A percentile compares a stretch with the other conserved stretches of the same genome.
phyloP scores from a whole-genome alignment of 2,113 vertebrate species.

The Cyprinus carpio region DNA sequence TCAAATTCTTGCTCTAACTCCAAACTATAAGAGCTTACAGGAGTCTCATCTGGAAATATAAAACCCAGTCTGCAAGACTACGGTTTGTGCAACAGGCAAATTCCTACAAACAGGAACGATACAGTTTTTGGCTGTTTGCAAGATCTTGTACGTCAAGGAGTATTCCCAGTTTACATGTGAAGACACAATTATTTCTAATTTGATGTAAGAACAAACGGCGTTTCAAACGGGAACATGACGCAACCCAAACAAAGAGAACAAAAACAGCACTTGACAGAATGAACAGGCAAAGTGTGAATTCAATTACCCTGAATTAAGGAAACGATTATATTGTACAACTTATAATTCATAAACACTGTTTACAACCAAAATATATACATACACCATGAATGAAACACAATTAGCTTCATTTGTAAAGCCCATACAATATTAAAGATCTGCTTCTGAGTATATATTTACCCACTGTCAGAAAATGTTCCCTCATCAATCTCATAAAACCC shows the following conservation, averaged over 20 bases:
- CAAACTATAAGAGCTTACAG: slow-evolving; percentile 21
- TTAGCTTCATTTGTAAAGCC: slow-evolving; percentile 10
- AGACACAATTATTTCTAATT: slow-evolving; percentile 15
- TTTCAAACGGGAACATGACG: neutral
- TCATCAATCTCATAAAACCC: neutral
- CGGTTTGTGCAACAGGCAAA: slow-evolving; percentile 13
- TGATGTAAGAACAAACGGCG: neutral
- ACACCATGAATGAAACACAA: slow-evolving; percentile 18
- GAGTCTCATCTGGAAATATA: neutral
- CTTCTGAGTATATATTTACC: slow-evolving; percentile 9
- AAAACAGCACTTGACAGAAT: neutral
- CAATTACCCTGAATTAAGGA: neutral
- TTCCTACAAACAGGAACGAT: slow-evolving; percentile 14
- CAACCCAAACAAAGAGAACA: neutral
- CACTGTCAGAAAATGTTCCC: slow-evolving; percentile 10
- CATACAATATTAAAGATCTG: slow-evolving; percentile 25
- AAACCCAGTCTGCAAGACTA: neutral
- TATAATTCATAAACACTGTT: neutral
- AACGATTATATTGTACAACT: neutral
- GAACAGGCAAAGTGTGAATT: neutral
- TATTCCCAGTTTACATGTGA: neutral
- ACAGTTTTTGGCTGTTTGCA: slow-evolving; percentile 16
- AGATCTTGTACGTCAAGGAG: slow-evolving; percentile 1
- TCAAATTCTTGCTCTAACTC: slow-evolving; percentile 25
- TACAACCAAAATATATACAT: neutral